Conservation (phyloP, 1,140 invertebrate genomes). For the Sinonovacula constricta region DNA sequence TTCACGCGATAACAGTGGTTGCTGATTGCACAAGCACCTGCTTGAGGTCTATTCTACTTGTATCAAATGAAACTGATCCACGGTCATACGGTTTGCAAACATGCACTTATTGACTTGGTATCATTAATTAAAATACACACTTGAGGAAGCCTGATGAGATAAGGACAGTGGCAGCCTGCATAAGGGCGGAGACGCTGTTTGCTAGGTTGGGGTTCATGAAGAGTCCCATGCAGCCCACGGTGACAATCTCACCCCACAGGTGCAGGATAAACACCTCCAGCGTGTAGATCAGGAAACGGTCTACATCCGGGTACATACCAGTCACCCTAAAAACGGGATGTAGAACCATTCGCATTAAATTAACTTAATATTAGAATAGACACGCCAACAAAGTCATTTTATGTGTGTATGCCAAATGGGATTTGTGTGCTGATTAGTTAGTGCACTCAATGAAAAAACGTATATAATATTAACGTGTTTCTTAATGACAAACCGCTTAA, state of each 20-base stretch:
- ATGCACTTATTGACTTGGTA: too few relatives aligned
- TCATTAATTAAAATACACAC: too few relatives aligned
- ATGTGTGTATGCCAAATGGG: background rate
- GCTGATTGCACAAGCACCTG: too few relatives aligned
- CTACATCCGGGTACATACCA: constrained; percentile 33
- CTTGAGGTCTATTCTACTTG: too few relatives aligned
- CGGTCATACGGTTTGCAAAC: too few relatives aligned
- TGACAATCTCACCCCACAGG: constrained; percentile 43
- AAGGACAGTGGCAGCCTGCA: constrained; percentile 28
- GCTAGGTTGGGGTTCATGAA: constrained; percentile 41
- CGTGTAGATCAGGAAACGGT: constrained; percentile 24
- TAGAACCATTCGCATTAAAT: too few relatives aligned
- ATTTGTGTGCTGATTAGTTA: background rate
- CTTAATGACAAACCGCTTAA: background rate
- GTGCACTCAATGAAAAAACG: background rate
- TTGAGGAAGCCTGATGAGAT: constrained; percentile 43
- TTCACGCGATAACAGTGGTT: too few relatives aligned
- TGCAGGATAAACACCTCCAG: constrained; percentile 41
- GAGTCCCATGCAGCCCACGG: constrained; percentile 32
- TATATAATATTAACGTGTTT: too few relatives aligned
- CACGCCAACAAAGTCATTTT: too few relatives aligned
- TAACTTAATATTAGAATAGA: too few relatives aligned
- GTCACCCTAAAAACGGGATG: constrained; percentile 28
- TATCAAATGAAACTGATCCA: too few relatives aligned
- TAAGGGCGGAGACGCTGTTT: constrained; percentile 26